Evolutionary conservation across 2,113 vertebrate species (phyloP).

Genomic region (Pongo abelii): DNA sequence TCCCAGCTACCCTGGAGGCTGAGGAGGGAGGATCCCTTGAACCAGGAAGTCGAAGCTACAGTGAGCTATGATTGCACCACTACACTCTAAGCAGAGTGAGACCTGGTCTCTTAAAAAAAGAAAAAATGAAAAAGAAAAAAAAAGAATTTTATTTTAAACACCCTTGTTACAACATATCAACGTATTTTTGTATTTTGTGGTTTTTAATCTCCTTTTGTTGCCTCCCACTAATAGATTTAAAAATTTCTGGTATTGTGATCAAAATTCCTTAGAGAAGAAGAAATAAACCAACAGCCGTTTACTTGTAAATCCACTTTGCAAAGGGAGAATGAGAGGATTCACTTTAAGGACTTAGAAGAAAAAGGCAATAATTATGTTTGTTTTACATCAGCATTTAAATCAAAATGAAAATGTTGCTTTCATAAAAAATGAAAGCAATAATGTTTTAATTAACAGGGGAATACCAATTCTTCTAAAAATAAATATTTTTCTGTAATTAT

Average conservation of each 20-base stretch:
- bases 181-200: not conserved
- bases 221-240: slow-evolving; percentile 29
- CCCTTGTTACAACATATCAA: not conserved
- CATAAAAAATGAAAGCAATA: not conserved
- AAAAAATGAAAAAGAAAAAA: too few relatives aligned
- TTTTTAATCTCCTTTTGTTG: slow-evolving; percentile 31
- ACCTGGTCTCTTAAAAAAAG: too few relatives aligned
- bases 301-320: not conserved
- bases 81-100: too few relatives aligned
- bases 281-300: slow-evolving; percentile 52
- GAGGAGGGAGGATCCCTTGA: too few relatives aligned
- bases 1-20: too few relatives aligned
- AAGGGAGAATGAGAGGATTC: slow-evolving; percentile 8
- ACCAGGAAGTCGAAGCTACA: too few relatives aligned
- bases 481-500: slow-evolving; percentile 35
- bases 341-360: slow-evolving; percentile 42
- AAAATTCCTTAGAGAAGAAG: slow-evolving; percentile 50
- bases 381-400: not conserved
- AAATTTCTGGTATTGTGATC: slow-evolving; percentile 40
- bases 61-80: too few relatives aligned
- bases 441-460: slow-evolving; percentile 48
- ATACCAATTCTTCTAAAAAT: slow-evolving; percentile 51
- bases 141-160: not conserved
- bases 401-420: slow-evolving; percentile 42
- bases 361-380: slow-evolving; percentile 45